Percentiles rank a stretch among this genome's conserved stretches.
Conservation (phyloP, 2,888 invertebrate genomes). For the Catocala sponsa region DNA sequence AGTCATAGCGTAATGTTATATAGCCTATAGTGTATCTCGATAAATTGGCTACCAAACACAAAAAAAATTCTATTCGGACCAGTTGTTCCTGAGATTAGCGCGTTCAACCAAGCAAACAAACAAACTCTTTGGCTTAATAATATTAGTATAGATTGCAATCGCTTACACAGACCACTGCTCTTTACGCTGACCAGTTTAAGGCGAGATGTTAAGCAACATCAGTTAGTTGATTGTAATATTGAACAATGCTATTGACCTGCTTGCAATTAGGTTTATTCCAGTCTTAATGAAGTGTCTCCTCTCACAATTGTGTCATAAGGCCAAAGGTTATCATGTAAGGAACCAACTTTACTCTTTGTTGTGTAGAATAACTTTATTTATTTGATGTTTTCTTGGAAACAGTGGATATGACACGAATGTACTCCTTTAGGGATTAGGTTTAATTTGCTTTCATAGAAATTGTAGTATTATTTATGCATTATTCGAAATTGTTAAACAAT, state of each 20-base stretch:
- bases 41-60: too few relatives aligned
- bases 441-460: too few relatives aligned
- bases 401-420: background rate
- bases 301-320: constrained; percentile 45
- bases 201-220: background rate
- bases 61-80: too few relatives aligned
- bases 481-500: too few relatives aligned
- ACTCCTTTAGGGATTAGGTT: background rate
- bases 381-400: constrained; percentile 5
- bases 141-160: too few relatives aligned
- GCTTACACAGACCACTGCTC: background rate
- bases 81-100: too few relatives aligned
- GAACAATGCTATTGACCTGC: constrained; percentile 49
- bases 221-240: constrained; percentile 14
- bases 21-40: too few relatives aligned
- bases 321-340: constrained; percentile 43
- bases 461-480: too few relatives aligned
- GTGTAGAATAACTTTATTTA: constrained; percentile 9
- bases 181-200: background rate
- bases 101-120: too few relatives aligned
- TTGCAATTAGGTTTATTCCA: constrained; percentile 52
- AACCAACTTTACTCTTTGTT: constrained; percentile 24
- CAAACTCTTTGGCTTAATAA: too few relatives aligned
- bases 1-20: too few relatives aligned
- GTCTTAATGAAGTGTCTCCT: constrained; percentile 44